These are phyloP conservation scores for Nemopilema nomurai DNA, from an alignment of 30 jellyfish, hydroid and myxozoan species.

Conservation along the genomic window DNA sequence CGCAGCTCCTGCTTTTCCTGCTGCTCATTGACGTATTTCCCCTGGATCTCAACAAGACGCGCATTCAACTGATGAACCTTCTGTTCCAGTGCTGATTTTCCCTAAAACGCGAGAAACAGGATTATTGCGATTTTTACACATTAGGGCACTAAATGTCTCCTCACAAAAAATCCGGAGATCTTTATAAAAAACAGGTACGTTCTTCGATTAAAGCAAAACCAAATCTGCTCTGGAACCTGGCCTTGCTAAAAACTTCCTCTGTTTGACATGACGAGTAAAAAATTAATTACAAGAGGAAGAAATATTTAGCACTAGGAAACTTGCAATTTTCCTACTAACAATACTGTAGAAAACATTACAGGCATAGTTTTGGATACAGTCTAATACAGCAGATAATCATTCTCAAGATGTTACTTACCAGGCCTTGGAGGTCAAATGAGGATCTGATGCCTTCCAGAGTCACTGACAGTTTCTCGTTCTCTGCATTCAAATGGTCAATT, in stretches of 20 bases:
- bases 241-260: too few relatives aligned
- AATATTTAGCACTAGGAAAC: neutral
- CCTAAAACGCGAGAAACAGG: slow-evolving; percentile 1
- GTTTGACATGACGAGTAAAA: neutral
- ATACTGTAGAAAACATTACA: too few relatives aligned
- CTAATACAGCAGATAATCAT: too few relatives aligned
- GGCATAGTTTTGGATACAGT: too few relatives aligned
- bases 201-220: too few relatives aligned
- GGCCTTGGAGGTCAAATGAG: slow-evolving; percentile 61
- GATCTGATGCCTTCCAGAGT: slow-evolving; percentile 52
- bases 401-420: slow-evolving; percentile 15
- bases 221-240: too few relatives aligned
- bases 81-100: slow-evolving; percentile 62
- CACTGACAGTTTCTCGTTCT: slow-evolving; percentile 44
- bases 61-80: slow-evolving; percentile 53
- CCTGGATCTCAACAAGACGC: slow-evolving; percentile 69
- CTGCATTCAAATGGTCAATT: slow-evolving; percentile 42
- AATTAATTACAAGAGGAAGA: neutral
- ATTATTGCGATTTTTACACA: too few relatives aligned
- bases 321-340: too few relatives aligned
- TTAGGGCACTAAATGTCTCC: too few relatives aligned
- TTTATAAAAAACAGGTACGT: too few relatives aligned
- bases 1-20: slow-evolving; percentile 68
- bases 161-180: too few relatives aligned
- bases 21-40: slow-evolving; percentile 64